Conservation (phyloP, 2,888 invertebrate genomes). For the Lithophane ornitopus region DNA sequence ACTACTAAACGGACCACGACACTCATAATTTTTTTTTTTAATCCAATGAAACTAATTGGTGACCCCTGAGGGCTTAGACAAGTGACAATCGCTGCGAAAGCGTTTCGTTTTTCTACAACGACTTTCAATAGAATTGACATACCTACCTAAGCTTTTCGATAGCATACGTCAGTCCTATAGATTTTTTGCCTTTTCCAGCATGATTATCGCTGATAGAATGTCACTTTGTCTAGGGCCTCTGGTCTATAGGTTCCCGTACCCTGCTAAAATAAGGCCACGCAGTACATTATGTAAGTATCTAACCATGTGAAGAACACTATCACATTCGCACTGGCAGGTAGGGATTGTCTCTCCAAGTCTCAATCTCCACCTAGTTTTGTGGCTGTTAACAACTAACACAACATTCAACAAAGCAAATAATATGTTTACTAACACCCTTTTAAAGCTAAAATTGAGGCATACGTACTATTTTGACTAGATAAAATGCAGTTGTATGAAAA, state of each 20-base stretch:
- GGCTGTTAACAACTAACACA: not conserved
- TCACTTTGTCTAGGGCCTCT: too few relatives aligned
- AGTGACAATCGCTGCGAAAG: too few relatives aligned
- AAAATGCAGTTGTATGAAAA: constrained; percentile 21
- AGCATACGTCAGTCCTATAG: too few relatives aligned
- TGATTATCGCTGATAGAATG: too few relatives aligned
- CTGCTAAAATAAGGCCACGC: not conserved
- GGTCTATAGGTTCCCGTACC: not conserved
- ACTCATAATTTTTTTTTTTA: too few relatives aligned
- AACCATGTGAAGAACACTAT: not conserved
- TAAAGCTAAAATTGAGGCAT: not conserved
- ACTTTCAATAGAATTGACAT: too few relatives aligned
- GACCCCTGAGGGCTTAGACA: too few relatives aligned
- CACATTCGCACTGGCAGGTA: not conserved
- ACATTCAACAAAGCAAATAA: not conserved
- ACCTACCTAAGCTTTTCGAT: too few relatives aligned
- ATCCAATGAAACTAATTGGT: too few relatives aligned
- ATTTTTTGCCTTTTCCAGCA: too few relatives aligned
- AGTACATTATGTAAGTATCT: not conserved
- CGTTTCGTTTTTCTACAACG: too few relatives aligned
- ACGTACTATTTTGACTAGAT: not conserved
- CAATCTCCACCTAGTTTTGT: not conserved
- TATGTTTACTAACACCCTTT: not conserved
- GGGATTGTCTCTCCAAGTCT: not conserved
- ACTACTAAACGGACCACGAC: too few relatives aligned